Conservation (phyloP, 2,888 invertebrate species). For the Nomada fabriciana region DNA sequence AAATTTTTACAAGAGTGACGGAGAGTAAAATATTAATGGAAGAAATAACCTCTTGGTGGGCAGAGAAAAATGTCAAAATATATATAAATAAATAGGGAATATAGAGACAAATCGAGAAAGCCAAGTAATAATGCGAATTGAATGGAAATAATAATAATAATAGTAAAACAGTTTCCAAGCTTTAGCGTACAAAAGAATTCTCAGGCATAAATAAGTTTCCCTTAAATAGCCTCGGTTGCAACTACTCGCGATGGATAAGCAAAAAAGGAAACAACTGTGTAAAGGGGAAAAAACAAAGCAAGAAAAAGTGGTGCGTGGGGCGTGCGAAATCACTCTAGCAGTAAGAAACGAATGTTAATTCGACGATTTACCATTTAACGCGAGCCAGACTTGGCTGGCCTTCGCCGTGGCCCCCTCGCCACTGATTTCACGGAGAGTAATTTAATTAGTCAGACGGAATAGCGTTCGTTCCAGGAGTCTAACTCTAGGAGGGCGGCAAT, state of each 20-base stretch:
- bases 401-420: constrained; percentile 31
- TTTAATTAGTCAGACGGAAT: constrained; percentile 71
- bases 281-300: not conserved
- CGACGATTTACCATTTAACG: constrained; percentile 64
- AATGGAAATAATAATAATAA: no score
- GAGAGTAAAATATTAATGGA: no score
- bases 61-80: no score
- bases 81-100: no score
- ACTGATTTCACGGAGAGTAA: constrained; percentile 70
- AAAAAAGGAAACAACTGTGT: not conserved
- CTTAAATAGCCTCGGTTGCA: not conserved
- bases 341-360: constrained; percentile 64
- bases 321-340: constrained; percentile 45
- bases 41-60: no score
- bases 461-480: constrained; percentile 67
- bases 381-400: constrained; percentile 32
- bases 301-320: constrained; percentile 37
- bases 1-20: no score
- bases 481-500: constrained; percentile 57
- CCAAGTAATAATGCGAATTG: no score
- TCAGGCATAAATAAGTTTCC: no score
- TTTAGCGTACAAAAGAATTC: no score
- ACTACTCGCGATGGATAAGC: not conserved
- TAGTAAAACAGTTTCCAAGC: no score
- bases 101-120: no score